Base-by-base conservation (phyloP, 2,888 invertebrate genomes). In the Chloroclysta siterata region DNA sequence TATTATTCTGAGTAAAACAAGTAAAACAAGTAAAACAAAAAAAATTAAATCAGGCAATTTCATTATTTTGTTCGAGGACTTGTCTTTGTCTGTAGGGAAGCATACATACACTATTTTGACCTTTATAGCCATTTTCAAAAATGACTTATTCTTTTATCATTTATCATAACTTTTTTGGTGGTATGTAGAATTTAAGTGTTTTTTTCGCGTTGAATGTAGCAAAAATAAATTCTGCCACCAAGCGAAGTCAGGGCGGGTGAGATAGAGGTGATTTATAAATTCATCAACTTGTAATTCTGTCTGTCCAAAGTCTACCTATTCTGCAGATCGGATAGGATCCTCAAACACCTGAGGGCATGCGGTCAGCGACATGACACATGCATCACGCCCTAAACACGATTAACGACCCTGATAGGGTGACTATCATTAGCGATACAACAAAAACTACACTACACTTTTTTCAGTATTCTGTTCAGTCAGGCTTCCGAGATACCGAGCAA, bases 341-440 rank as follows among this genome's bases (percentile, higher is more conserved):
- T 75, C 74, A 66, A 78, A 75, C 73, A 71, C 77, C 78, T 73
- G 70, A 55, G 74, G 76, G 71, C 65, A 64, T 79, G 83, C 79
- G 85, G 85, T 82, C 83, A 80, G 72, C 68, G 77, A 85, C 85
- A 83, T 78, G 84, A 75, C 68, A 75, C 77, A 80, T 82, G 83
- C 85, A 85, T 86, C 85, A 82, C 76, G 75, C 73, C 72, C 81
- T 84, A 85, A 87, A 84, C 78, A 79, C 81, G 82, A 87, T 86
- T 87, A 84, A 86, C 81, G 82, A 80, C 74, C 69, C 52, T 62
- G 70, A 57, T 75, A 81, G 80, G 82, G 81, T 75, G 72, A 77
- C 74, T 72, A 70, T 65, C 63, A n/a, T 36, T 13, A 36, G 39
- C 14, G 22, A 17, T 22, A 14, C 5, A 15, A 44, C 15, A 44